Conservation (phyloP, 2,888 invertebrate genomes). For the Idaea dimidiata region DNA sequence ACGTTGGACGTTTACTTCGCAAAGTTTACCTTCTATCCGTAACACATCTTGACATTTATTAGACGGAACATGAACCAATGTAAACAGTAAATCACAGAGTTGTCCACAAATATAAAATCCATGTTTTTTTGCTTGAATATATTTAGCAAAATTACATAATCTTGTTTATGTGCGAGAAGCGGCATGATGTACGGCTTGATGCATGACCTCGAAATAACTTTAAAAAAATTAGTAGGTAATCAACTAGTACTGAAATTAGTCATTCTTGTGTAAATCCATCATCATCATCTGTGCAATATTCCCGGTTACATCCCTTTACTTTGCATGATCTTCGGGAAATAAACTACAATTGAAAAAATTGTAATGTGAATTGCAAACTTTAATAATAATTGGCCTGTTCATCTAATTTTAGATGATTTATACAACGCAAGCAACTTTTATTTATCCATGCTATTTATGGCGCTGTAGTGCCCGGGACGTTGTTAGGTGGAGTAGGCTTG, state of each 20-base stretch:
- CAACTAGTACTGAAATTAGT: neutral
- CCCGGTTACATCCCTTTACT: too few species aligned
- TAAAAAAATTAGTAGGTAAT: neutral
- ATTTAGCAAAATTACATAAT: neutral
- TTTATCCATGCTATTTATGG: too few species aligned
- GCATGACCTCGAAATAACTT: neutral
- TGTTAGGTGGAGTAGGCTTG: too few species aligned
- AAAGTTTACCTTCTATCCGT: neutral
- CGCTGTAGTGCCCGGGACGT: too few species aligned
- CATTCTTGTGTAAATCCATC: conserved; percentile 2
- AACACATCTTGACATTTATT: conserved; percentile 1
- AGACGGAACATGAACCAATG: neutral
- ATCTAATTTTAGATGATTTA: too few species aligned
- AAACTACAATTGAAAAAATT: too few species aligned
- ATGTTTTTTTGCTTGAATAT: conserved; percentile 1
- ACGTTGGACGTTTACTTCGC: neutral
- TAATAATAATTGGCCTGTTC: too few species aligned
- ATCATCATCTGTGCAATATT: too few species aligned
- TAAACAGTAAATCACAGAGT: conserved; percentile 2
- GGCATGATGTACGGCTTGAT: neutral
- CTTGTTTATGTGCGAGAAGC: neutral
- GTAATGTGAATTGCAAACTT: too few species aligned
- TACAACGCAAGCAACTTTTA: too few species aligned
- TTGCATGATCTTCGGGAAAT: too few species aligned
- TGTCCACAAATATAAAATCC: neutral